Evolutionary conservation across 2,797 vertebrate species (phyloP).

Genomic region (Sebastiscus albofasciatus): DNA sequence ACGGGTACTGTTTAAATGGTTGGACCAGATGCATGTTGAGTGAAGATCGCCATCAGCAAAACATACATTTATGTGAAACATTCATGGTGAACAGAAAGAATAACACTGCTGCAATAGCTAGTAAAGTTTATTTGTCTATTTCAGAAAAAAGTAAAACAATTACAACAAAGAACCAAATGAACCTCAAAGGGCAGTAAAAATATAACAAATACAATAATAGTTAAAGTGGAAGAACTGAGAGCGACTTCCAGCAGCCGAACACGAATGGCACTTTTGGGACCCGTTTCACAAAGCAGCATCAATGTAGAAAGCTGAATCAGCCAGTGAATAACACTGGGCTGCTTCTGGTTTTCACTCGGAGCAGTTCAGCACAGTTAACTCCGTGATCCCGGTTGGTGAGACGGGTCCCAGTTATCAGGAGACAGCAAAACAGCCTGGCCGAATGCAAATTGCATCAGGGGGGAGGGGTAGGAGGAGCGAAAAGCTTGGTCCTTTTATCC

Average conservation of each 20-base stretch:
- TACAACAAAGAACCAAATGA: constrained; percentile 88
- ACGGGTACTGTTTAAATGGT: too few relatives aligned
- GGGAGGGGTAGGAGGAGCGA: constrained; percentile 31
- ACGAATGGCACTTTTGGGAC: constrained; percentile 66
- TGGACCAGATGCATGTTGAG: too few relatives aligned
- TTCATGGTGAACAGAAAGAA: neutral
- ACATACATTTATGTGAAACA: neutral
- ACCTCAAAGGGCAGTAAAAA: constrained; percentile 89
- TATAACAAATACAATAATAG: constrained; percentile 66
- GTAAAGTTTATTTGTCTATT: constrained; percentile 92
- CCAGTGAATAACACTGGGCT: neutral
- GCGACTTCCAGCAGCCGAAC: constrained; percentile 79
- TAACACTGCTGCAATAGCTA: constrained; percentile 77
- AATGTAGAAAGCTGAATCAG: neutral
- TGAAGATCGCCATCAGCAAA: neutral
- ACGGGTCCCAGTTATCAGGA: constrained; percentile 57
- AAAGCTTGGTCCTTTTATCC: constrained; percentile 84
- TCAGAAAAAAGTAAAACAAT: constrained; percentile 85
- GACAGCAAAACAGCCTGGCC: constrained; percentile 63
- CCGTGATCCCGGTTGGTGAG: constrained; percentile 14
- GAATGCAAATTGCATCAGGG: constrained; percentile 58
- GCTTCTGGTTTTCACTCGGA: neutral
- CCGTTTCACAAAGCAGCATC: constrained; percentile 46
- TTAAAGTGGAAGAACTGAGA: constrained; percentile 76
- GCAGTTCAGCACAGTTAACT: neutral